phyloP scores from a whole-genome alignment of 2,888 invertebrate species.

The Opisthograptis luteolata region DNA sequence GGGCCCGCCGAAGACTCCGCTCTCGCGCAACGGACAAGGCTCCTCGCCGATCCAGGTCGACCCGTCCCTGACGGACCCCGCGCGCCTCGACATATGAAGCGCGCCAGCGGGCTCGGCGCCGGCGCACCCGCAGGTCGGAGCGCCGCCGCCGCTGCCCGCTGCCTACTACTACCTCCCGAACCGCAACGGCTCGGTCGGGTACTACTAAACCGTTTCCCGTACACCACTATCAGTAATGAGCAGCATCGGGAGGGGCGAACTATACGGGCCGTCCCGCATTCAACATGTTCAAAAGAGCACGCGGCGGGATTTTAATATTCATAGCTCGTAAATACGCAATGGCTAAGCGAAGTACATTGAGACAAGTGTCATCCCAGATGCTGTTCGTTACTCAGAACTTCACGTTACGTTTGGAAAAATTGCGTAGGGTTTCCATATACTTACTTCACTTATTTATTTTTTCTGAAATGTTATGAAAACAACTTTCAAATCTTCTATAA shows the following conservation, averaged over 20 bases:
- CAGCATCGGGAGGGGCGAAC: conserved; percentile 12
- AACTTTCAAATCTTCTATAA: not conserved
- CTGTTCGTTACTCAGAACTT: conserved; percentile 27
- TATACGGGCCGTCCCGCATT: not conserved
- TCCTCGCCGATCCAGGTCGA: conserved; percentile 86
- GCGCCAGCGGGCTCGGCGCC: conserved; percentile 74
- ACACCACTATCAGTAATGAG: conserved; percentile 31
- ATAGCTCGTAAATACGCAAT: conserved; percentile 22
- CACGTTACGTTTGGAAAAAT: conserved; percentile 3
- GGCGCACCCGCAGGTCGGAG: conserved; percentile 44
- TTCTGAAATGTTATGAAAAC: not conserved
- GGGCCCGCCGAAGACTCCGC: conserved; percentile 74
- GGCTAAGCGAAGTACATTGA: conserved; percentile 10
- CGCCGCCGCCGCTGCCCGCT: conserved; percentile 58
- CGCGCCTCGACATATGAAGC: conserved; percentile 84
- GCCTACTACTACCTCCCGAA: conserved; percentile 76
- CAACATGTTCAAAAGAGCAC: conserved; percentile 15
- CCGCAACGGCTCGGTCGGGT: conserved; percentile 72
- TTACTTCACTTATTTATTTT: conserved; percentile 3
- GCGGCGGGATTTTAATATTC: conserved; percentile 21
- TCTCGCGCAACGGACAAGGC: conserved; percentile 69
- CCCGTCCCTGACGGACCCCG: conserved; percentile 74
- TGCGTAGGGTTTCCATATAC: not conserved
- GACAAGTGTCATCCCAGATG: conserved; percentile 13
- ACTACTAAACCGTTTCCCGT: conserved; percentile 57